A percentile compares a stretch with the other conserved stretches of the same genome.
These are phyloP conservation scores for Netelia inedita DNA, from an alignment of 2,888 invertebrate species.

Conservation along the genomic window DNA sequence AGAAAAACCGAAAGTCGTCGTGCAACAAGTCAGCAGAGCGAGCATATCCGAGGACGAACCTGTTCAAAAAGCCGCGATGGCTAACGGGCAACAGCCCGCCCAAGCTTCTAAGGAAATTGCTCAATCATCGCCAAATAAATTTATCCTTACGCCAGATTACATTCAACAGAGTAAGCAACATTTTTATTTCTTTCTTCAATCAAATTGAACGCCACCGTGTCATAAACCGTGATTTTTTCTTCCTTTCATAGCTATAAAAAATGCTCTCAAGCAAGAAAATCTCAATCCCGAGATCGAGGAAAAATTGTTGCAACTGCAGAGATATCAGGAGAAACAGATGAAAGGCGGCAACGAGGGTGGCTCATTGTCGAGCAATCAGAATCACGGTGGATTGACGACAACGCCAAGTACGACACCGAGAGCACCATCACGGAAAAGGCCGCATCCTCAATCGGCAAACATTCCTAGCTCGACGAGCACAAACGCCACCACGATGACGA, in stretches of 20 bases:
- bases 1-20: constrained; percentile 82
- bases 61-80: constrained; percentile 77
- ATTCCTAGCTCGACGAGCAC: constrained; percentile 54
- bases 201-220: background rate
- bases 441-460: constrained; percentile 83
- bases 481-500: constrained; percentile 60
- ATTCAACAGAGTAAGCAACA: constrained; percentile 94
- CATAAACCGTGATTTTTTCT: constrained; percentile 64
- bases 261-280: constrained; percentile 96
- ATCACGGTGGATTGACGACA: constrained; percentile 75
- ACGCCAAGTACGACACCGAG: constrained; percentile 77
- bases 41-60: constrained; percentile 77
- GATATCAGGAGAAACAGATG: constrained; percentile 93
- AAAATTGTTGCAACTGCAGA: constrained; percentile 94
- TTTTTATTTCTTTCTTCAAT: constrained; percentile 1
- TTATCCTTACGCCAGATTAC: constrained; percentile 96
- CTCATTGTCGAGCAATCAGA: constrained; percentile 80
- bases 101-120: constrained; percentile 80
- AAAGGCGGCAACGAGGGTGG: constrained; percentile 85
- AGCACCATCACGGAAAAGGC: constrained; percentile 87
- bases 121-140: constrained; percentile 87
- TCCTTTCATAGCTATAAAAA: constrained; percentile 92
- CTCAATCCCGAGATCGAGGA: constrained; percentile 97
- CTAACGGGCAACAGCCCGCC: constrained; percentile 83
- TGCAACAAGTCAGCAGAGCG: constrained; percentile 81